Conservation (phyloP, 2,113 vertebrate genomes). For the Caranx melampygus region DNA sequence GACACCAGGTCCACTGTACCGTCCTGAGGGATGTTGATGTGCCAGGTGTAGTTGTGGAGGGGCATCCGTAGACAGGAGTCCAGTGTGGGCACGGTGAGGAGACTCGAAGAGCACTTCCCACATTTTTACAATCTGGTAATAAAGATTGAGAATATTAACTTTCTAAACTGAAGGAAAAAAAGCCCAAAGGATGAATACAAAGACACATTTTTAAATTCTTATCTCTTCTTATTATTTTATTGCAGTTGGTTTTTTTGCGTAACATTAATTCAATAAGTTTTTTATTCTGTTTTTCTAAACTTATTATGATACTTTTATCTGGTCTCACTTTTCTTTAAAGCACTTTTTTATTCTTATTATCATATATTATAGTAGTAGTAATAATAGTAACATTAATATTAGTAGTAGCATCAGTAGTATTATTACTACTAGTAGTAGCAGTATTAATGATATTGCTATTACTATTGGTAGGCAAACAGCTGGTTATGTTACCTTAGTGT, state of each 20-base stretch:
- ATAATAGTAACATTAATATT: no score
- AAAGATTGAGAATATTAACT: not conserved
- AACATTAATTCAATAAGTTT: no score
- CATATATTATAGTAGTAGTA: no score
- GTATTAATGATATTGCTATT: no score
- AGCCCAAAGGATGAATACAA: not conserved
- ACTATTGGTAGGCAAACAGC: not conserved
- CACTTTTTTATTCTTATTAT: no score
- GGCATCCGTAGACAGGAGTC: constrained; percentile 82
- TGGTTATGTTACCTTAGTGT: not conserved
- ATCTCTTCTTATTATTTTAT: no score
- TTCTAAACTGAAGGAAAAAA: not conserved
- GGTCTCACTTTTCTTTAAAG: no score
- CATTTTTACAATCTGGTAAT: constrained; percentile 73
- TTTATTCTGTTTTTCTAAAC: no score
- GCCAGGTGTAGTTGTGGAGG: constrained; percentile 88
- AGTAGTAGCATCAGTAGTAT: no score
- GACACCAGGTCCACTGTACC: constrained; percentile 80
- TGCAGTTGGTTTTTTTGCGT: no score
- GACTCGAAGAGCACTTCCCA: constrained; percentile 71
- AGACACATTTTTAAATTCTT: not conserved
- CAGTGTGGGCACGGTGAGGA: constrained; percentile 81
- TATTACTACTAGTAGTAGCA: no score
- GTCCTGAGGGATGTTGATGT: constrained; percentile 79
- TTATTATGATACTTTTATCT: no score